phyloP scores from a whole-genome alignment of 2,113 vertebrate genomes.

The Pogona vitticeps region DNA sequence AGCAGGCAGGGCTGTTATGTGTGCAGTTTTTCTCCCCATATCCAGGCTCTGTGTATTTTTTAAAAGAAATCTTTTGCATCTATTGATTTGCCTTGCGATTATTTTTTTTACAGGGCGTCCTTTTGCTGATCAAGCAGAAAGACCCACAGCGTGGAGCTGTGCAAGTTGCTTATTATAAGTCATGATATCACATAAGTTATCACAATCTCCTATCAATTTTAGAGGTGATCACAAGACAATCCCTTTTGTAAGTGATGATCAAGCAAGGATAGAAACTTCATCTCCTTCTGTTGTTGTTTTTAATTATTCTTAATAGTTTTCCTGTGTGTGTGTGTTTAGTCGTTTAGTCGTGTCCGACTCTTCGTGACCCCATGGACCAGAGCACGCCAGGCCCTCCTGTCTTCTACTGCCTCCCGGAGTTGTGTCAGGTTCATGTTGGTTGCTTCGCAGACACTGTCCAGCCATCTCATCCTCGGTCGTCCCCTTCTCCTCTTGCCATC shows the following conservation, averaged over 20 bases:
- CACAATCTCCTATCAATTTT: conserved; percentile 33
- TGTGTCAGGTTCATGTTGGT: too few species aligned
- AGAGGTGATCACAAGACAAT: conserved; percentile 39
- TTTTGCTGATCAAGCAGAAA: not conserved
- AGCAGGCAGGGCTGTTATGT: too few species aligned
- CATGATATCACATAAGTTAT: conserved; percentile 24
- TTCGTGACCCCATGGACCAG: too few species aligned
- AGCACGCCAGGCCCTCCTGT: too few species aligned
- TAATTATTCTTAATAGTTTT: too few species aligned
- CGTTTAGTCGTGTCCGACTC: too few species aligned
- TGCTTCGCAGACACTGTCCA: too few species aligned
- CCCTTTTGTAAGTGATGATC: conserved; percentile 50
- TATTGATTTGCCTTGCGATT: not conserved
- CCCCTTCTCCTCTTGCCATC: too few species aligned
- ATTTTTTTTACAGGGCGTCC: not conserved
- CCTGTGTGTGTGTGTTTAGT: conserved; percentile 15
- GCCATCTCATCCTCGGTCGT: too few species aligned
- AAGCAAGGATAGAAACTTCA: conserved; percentile 37
- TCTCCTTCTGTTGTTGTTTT: not conserved
- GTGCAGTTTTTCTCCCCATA: not conserved
- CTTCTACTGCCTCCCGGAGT: too few species aligned
- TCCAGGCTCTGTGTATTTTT: not conserved
- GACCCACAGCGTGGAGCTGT: not conserved
- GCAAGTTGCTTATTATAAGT: conserved; percentile 15
- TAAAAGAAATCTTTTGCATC: not conserved